Evolutionary conservation across 2,113 vertebrate species (phyloP).

Genomic region (Dicaeum eximium): DNA sequence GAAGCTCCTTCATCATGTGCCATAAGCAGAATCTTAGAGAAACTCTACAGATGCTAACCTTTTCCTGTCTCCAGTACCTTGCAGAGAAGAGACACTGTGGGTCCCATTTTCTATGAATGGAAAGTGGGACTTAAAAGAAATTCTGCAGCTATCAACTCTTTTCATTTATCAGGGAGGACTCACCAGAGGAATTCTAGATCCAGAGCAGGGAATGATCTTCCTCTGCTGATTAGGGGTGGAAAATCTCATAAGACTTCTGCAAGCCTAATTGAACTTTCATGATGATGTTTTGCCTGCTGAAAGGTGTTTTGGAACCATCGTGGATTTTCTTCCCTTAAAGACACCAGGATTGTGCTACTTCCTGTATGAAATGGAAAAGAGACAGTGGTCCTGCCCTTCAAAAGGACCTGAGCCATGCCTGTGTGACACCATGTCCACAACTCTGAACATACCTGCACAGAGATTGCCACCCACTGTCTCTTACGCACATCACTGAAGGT

Average conservation of each 20-base stretch:
- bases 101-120: neutral
- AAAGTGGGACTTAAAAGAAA: neutral
- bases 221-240: neutral
- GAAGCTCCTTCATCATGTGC: neutral
- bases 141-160: neutral
- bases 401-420: neutral
- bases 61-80: neutral
- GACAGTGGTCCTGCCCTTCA: neutral
- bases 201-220: neutral
- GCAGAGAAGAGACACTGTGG: neutral
- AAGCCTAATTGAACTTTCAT: neutral
- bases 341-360: neutral
- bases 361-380: neutral
- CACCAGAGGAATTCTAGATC: neutral
- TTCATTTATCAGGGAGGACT: neutral
- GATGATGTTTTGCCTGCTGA: neutral
- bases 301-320: neutral
- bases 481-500: neutral
- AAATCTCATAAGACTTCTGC: neutral
- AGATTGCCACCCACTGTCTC: neutral
- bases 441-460: neutral
- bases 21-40: neutral
- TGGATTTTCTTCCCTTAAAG: rapidly evolving
- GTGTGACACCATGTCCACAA: neutral
- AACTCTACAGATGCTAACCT: neutral